Conservation (phyloP, 2,797 vertebrate genomes). For the Xiphorhynchus erythropygius region DNA sequence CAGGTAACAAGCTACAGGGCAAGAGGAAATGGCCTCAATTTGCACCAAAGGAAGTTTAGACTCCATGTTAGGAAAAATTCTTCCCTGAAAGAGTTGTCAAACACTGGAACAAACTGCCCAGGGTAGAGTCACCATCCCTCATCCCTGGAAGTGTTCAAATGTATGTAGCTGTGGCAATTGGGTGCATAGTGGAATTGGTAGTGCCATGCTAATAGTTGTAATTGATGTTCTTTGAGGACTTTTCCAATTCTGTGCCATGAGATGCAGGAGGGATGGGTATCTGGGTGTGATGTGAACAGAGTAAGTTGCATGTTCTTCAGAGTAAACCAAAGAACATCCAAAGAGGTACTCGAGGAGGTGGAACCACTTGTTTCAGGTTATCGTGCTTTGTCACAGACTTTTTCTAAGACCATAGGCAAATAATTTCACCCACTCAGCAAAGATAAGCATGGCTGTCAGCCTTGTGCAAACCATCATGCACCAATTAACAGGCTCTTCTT, state of each 20-base stretch:
- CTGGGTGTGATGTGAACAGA: neutral
- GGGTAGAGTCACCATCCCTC: neutral
- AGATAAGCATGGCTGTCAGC: neutral
- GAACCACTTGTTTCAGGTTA: neutral
- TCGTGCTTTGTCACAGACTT: neutral
- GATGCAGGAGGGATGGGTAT: neutral
- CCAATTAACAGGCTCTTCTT: neutral
- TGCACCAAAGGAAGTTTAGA: neutral
- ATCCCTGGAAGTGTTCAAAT: neutral
- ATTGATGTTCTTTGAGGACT: neutral
- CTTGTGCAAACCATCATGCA: neutral
- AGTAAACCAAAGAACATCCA: neutral
- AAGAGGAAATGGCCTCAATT: neutral
- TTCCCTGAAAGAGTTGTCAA: neutral
- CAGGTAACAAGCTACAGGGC: neutral
- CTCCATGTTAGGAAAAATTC: neutral
- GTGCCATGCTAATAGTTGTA: neutral
- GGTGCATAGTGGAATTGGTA: neutral
- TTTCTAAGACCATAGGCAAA: neutral
- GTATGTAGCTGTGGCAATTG: neutral
- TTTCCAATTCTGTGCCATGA: neutral
- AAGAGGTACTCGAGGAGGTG: neutral
- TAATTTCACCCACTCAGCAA: neutral
- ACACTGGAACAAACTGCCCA: neutral
- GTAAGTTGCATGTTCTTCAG: neutral